Conservation (phyloP, 2,113 vertebrate genomes). For the Puma concolor region DNA sequence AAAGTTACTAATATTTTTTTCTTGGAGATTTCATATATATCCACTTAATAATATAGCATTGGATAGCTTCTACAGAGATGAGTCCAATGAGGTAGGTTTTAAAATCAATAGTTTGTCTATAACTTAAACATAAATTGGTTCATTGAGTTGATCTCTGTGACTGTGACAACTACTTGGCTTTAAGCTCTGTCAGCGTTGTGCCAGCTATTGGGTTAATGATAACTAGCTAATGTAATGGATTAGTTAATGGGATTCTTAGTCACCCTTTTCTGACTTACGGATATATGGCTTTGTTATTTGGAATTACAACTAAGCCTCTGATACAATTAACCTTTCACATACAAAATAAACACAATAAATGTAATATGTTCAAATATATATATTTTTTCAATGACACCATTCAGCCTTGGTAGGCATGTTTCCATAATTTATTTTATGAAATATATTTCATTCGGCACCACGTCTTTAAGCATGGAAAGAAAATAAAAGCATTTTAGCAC, state of each 20-base stretch:
- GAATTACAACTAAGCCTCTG: conserved; percentile 45
- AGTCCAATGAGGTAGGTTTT: neutral
- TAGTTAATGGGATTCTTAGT: conserved; percentile 39
- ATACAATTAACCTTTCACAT: neutral
- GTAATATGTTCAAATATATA: neutral
- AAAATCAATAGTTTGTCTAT: conserved; percentile 20
- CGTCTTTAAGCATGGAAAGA: neutral
- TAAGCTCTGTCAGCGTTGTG: conserved; percentile 36
- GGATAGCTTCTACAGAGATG: neutral
- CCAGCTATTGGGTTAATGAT: neutral
- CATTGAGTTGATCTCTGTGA: conserved; percentile 3
- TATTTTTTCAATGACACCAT: neutral
- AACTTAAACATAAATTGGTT: conserved; percentile 43
- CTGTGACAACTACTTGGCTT: neutral
- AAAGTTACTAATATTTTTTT: neutral
- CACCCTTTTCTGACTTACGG: neutral
- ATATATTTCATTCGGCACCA: conserved; percentile 25
- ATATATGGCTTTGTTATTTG: conserved; percentile 27
- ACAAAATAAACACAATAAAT: conserved; percentile 33
- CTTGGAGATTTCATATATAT: neutral
- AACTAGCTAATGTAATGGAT: conserved; percentile 30
- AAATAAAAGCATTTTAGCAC: neutral
- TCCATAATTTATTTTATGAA: conserved; percentile 20
- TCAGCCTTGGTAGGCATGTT: neutral
- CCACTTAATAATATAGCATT: neutral